Evolutionary conservation across 2,113 vertebrate genomes (phyloP).

Genomic region (Crotalus tigris): DNA sequence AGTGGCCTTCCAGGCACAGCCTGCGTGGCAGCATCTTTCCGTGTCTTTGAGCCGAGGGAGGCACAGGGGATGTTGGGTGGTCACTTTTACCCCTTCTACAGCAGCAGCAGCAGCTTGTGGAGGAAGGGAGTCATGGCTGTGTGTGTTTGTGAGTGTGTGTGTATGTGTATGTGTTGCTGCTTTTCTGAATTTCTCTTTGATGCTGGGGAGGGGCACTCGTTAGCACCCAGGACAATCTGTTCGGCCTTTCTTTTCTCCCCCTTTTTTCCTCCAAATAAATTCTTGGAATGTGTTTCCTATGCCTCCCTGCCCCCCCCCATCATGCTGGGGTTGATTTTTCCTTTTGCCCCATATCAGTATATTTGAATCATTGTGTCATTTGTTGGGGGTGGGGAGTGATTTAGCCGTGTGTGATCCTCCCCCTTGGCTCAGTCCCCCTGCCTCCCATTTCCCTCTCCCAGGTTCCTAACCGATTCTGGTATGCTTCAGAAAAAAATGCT

Average conservation of each 20-base stretch:
- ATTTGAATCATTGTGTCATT: slow-evolving; percentile 27
- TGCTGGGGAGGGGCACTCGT: not conserved
- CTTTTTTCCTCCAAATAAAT: not conserved
- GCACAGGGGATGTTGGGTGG: not conserved
- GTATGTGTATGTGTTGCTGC: slow-evolving; percentile 9
- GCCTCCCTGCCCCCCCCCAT: not conserved
- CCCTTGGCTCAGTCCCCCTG: not conserved
- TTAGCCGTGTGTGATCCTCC: slow-evolving; percentile 10
- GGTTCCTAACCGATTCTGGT: not conserved
- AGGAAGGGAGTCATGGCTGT: not conserved
- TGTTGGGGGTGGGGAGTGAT: slow-evolving; percentile 2
- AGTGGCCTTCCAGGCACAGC: not conserved
- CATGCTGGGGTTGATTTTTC: not conserved
- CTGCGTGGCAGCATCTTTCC: not conserved
- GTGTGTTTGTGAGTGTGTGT: not conserved
- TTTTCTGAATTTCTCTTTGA: slow-evolving; percentile 12
- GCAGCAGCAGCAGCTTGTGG: slow-evolving; percentile 4
- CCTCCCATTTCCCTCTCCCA: not conserved
- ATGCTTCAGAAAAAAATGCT: slow-evolving; percentile 26
- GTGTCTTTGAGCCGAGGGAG: too few relatives aligned
- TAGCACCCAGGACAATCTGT: slow-evolving; percentile 20
- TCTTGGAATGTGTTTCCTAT: slow-evolving; percentile 6
- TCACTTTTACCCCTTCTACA: not conserved
- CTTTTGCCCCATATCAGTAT: not conserved
- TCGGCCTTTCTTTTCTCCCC: not conserved